Percentiles rank a stretch among this genome's conserved stretches.
These are phyloP conservation scores for Xylota segnis DNA, from an alignment of 2,888 invertebrate genomes.

Conservation along the genomic window DNA sequence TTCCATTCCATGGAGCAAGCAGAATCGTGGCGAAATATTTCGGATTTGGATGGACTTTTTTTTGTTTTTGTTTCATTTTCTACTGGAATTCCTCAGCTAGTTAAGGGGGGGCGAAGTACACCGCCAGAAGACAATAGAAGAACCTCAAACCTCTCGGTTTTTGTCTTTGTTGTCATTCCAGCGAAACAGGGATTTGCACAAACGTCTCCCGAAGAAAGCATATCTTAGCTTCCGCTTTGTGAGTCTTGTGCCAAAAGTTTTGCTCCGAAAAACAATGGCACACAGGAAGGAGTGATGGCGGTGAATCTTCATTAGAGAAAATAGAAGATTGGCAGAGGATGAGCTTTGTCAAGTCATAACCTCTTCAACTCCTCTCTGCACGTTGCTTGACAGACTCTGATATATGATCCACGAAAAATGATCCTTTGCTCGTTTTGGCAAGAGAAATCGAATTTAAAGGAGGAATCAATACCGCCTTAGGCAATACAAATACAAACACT, in stretches of 20 bases:
- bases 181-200: conserved; percentile 25
- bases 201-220: conserved; percentile 31
- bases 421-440: background rate
- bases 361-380: conserved; percentile 43
- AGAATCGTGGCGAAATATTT: conserved; percentile 34
- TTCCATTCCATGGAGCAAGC: conserved; percentile 51
- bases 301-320: conserved; percentile 48
- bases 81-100: background rate
- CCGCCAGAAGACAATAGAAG: conserved; percentile 16
- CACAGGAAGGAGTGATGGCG: conserved; percentile 5
- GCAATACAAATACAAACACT: conserved; percentile 43
- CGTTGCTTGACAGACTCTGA: conserved; percentile 36
- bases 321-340: conserved; percentile 29
- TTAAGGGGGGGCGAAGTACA: background rate
- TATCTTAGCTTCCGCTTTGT: conserved; percentile 56
- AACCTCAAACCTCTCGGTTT: conserved; percentile 9
- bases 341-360: conserved; percentile 62
- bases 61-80: background rate
- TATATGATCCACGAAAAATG: conserved; percentile 46
- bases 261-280: background rate
- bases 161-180: conserved; percentile 44
- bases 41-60: conserved; percentile 5
- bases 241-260: conserved; percentile 46
- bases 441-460: conserved; percentile 40
- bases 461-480: conserved; percentile 49